phyloP scores from a whole-genome alignment of 1,140 invertebrate species.

The Microplitis mediator region DNA sequence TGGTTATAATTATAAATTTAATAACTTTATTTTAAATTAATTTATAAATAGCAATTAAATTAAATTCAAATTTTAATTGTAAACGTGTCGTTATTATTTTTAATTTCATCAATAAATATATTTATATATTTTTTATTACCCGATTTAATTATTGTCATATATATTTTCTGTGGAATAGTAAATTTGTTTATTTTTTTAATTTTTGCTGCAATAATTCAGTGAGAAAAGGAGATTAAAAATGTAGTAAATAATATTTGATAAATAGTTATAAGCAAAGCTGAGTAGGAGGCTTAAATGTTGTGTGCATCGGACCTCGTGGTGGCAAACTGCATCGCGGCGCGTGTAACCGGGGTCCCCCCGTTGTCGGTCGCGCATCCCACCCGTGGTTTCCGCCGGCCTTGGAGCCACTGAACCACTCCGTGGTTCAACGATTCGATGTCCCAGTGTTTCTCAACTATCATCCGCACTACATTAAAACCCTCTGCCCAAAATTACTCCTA shows the following conservation, averaged over 20 bases:
- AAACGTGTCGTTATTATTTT: neutral
- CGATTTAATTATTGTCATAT: too few species aligned
- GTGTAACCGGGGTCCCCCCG: constrained; percentile 18
- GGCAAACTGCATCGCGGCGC: constrained; percentile 23
- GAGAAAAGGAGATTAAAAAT: too few species aligned
- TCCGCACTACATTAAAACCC: neutral
- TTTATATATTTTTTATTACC: neutral
- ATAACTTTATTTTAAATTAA: too few species aligned
- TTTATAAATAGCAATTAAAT: too few species aligned
- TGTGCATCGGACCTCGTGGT: neutral
- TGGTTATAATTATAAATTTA: too few species aligned
- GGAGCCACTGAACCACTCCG: constrained; percentile 65
- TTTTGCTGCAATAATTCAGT: too few species aligned
- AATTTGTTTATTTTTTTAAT: too few species aligned
- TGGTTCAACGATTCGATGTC: constrained; percentile 63
- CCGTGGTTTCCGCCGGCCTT: constrained; percentile 63
- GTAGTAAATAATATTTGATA: neutral
- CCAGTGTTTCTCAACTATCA: constrained; percentile 54
- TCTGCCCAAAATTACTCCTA: neutral
- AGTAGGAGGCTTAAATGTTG: neutral
- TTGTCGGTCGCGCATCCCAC: constrained; percentile 49
- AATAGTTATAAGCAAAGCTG: neutral
- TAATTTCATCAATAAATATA: neutral
- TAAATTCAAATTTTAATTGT: too few species aligned
- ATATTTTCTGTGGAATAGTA: too few species aligned